Conservation (phyloP, 2,797 vertebrate species). For the Microctenopoma steveboyesi region DNA sequence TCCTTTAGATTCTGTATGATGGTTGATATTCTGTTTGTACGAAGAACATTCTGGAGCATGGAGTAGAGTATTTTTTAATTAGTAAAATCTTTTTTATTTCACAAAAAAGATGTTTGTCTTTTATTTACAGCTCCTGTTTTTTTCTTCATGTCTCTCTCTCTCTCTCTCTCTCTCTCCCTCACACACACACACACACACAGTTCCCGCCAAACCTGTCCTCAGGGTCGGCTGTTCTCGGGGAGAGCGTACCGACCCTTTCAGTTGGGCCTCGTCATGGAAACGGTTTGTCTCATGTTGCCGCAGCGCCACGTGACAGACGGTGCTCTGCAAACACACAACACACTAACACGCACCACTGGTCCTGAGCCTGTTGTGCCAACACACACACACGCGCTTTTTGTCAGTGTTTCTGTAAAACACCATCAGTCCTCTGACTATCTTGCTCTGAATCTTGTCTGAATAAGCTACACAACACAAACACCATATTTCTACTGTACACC, state of each 20-base stretch:
- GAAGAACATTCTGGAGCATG: no score
- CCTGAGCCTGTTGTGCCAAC: neutral
- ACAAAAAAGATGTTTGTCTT: slow-evolving; percentile 2
- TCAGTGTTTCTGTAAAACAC: neutral
- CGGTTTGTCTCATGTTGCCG: slow-evolving; percentile 47
- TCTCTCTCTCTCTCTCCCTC: slow-evolving; percentile 2
- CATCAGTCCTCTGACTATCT: no score
- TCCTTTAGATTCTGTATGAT: no score
- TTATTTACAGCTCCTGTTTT: neutral
- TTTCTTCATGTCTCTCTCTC: neutral
- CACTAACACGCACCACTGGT: neutral
- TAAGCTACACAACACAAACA: no score
- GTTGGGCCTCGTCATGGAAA: slow-evolving; percentile 43
- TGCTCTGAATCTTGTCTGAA: no score
- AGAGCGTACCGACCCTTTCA: slow-evolving; percentile 28
- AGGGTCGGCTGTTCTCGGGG: neutral
- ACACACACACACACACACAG: slow-evolving; percentile 6
- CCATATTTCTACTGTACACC: no score
- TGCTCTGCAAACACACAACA: slow-evolving; percentile 31
- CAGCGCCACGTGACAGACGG: slow-evolving; percentile 30
- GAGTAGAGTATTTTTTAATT: neutral
- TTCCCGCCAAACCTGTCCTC: slow-evolving; percentile 37
- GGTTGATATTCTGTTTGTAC: no score
- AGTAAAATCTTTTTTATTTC: no score
- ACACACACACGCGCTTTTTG: neutral